These are phyloP conservation scores for Sebastes diploproa DNA, from an alignment of 2,797 vertebrate species.

Conservation along the genomic window DNA sequence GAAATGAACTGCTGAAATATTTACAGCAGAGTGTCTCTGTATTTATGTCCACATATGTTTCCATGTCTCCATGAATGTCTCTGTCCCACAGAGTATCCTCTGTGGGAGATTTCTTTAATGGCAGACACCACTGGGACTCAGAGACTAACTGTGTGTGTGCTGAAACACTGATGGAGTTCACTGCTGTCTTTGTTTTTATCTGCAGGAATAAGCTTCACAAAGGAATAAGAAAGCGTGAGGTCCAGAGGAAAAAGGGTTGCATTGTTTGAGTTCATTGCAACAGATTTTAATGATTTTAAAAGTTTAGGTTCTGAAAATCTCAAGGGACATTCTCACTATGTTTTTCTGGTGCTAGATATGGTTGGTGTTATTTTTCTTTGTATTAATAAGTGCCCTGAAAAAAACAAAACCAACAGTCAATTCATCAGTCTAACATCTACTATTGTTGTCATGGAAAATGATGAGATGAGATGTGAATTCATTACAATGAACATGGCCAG, in stretches of 20 bases:
- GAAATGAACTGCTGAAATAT: conserved; percentile 29
- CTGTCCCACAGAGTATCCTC: conserved; percentile 5
- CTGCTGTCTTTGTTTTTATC: background rate
- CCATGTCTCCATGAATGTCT: background rate
- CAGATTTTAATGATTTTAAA: background rate
- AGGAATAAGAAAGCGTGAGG: background rate
- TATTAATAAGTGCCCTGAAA: background rate
- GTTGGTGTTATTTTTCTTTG: background rate
- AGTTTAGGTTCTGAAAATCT: background rate
- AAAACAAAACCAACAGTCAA: background rate
- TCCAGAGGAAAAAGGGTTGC: too few relatives aligned
- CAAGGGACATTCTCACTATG: background rate
- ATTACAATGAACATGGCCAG: background rate
- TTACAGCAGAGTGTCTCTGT: background rate
- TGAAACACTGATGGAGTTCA: background rate
- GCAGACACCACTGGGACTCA: background rate
- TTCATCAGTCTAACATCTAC: background rate
- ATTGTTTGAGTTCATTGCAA: background rate
- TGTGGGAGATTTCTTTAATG: conserved; percentile 17
- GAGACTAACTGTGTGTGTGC: background rate
- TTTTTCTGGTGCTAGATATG: background rate
- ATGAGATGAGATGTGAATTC: background rate
- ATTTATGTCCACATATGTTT: conserved; percentile 15
- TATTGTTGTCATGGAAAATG: background rate
- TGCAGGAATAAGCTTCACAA: background rate